Base-by-base conservation (phyloP, 2,113 vertebrate species). In the Varanus salvator region DNA sequence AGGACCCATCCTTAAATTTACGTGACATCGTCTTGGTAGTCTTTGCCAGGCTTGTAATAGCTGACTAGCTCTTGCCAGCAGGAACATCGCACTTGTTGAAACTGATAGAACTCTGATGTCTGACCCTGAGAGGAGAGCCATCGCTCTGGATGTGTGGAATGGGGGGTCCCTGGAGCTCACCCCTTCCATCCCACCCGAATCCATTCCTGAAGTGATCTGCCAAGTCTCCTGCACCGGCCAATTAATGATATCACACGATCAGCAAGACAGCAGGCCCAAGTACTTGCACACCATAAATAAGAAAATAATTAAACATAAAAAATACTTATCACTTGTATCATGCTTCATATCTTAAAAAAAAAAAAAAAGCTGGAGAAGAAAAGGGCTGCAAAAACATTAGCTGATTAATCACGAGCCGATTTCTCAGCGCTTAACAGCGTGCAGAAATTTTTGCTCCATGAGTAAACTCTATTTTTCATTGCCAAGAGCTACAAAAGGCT, bases 401-500 rank as follows among this genome's bases (percentile, higher is more conserved):
- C 92, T 87, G 91, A 92, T 95, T 93, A 84, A 95, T 95, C 90
- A 86, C 64, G 82, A 93, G 85, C 90, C 0, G 0, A 38, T 92
- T 44, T 88, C 94, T 92, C 80, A 38, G 83, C 85, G 89, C 87
- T 95, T 88, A 90, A 80, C 81, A 86, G 87, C 8, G 38, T 91
- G 68, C 85, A 77, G 93, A 76, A 89, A 92, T 82, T 93, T 95
- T 96, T 71, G 38, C 91, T 92, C 86, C 94, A 3, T 0, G 89
- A 95, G 92, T 86, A 92, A 90, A 94, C 86, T 17, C 76, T 81
- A 2, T 92, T 92, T 95, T 90, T 69, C 89, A 84, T 85, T 92
- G 94, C 95, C 94, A 94, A 95, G 85, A 95, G 87, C 91, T 94
- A 71, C 90, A 92, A 0, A 8, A 1, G 68, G 92, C 87, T 74